Percentiles rank a stretch among this genome's conserved stretches.
Conservation (phyloP, 2,888 invertebrate species). For the Limnephilus auricula region DNA sequence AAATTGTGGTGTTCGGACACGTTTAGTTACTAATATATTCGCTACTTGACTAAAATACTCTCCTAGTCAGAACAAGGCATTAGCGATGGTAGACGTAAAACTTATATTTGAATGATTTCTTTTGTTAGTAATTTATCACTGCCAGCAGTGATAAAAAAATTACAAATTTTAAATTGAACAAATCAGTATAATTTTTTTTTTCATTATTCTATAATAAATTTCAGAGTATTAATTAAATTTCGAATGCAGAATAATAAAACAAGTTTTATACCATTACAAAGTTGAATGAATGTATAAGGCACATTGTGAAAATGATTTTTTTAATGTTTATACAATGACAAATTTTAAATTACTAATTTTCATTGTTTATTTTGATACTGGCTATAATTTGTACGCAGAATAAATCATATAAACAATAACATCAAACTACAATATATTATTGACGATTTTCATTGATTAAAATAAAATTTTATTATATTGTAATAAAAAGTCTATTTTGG, state of each 20-base stretch:
- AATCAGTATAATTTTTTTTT: not conserved
- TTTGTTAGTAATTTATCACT: not conserved
- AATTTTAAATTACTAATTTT: not conserved
- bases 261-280: not conserved
- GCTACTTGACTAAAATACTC: no score
- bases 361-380: constrained; percentile 19
- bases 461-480: not conserved
- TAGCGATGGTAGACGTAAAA: no score
- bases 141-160: not conserved
- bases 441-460: not conserved
- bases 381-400: constrained; percentile 13
- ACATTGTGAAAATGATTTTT: not conserved
- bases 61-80: no score
- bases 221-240: no score
- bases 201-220: not conserved
- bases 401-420: not conserved
- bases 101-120: no score
- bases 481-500: not conserved
- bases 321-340: no score
- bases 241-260: no score
- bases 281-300: not conserved
- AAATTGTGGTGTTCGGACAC: no score
- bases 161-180: no score
- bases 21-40: no score
- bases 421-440: not conserved